Base-by-base conservation (phyloP, 2,888 invertebrate species). In the Apodemia hepburni region DNA sequence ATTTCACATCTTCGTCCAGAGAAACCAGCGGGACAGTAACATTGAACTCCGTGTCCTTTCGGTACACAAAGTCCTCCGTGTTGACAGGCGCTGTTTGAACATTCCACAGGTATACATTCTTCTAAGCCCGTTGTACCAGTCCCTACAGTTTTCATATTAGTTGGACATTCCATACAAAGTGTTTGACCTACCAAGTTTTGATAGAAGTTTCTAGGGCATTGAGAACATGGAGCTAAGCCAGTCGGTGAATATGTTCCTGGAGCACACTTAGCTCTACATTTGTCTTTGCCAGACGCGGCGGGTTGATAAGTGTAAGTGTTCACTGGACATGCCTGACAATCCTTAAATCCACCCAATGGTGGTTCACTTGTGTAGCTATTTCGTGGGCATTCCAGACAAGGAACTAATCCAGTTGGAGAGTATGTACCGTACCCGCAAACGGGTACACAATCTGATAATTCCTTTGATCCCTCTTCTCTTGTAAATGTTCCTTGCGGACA, bases 401-500 rank as follows among this genome's bases (percentile, higher is more conserved):
- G 97, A 5, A 97, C 97, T 72, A 98, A 92, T 58, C 98, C 98
- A 17, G 98, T 98, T 58, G 97, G 97, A 1, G 98, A 98, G 82
- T 98, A 98, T 27, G 98, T 98, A 65, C 99, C 99, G 77, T 96
- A 98, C 22, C 98, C 98, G 78, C 98, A 99, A 12, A 98, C 98
- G 1, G 98, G 98, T 61, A 98, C 93, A 77, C 98, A 98, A 74
- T 97, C 97, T 64, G 94, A 93, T 51, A 97, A 90, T 63, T 95
- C 95, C 83, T 98, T 98, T 0, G 97, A 97, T 27, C 97, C 97
- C 85, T 97, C 95, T 86, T 97, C 97, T 74, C 94, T 93, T 0
- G 99, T 99, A 78, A 98, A 99, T 9, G 97, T 98, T 69, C 98
- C 98, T 73, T 95, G 94, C 0, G 98, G 98, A 82, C 99, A 99